phyloP scores from a whole-genome alignment of 2,113 vertebrate genomes.

The Porphyrio hochstetteri region DNA sequence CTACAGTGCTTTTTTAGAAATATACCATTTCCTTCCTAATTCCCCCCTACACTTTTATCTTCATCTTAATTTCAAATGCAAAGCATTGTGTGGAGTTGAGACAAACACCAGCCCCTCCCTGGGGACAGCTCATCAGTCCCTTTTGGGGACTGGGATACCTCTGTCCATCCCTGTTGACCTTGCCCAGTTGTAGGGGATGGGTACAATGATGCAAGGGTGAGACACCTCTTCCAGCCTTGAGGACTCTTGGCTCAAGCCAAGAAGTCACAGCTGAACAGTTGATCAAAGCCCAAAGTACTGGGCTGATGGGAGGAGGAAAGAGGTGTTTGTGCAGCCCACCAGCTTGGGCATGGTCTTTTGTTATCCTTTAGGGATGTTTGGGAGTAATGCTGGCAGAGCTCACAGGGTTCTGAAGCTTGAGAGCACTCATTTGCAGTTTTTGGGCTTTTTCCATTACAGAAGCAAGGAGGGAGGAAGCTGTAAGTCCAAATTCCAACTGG shows the following conservation, averaged over 20 bases:
- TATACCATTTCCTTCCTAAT: background rate
- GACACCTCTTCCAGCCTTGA: background rate
- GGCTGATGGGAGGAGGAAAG: background rate
- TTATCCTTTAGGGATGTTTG: background rate
- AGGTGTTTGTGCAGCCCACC: background rate
- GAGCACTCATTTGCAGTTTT: background rate
- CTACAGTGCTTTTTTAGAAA: background rate
- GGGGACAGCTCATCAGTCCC: background rate
- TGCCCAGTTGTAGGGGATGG: rapidly evolving
- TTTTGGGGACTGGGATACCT: background rate
- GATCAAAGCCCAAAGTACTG: background rate
- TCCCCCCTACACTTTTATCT: background rate
- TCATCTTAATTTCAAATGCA: background rate
- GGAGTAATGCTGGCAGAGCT: background rate
- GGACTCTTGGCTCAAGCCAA: background rate
- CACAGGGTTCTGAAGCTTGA: background rate
- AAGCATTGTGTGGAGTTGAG: background rate
- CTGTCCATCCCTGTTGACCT: background rate
- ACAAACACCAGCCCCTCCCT: background rate
- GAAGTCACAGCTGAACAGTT: background rate
- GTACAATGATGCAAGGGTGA: background rate
- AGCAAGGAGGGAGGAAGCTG: background rate
- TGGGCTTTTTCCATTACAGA: background rate
- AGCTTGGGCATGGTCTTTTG: background rate
- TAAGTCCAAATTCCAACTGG: background rate